Base-by-base conservation (phyloP, 2,888 invertebrate species). In the Epirrhoe tristata region DNA sequence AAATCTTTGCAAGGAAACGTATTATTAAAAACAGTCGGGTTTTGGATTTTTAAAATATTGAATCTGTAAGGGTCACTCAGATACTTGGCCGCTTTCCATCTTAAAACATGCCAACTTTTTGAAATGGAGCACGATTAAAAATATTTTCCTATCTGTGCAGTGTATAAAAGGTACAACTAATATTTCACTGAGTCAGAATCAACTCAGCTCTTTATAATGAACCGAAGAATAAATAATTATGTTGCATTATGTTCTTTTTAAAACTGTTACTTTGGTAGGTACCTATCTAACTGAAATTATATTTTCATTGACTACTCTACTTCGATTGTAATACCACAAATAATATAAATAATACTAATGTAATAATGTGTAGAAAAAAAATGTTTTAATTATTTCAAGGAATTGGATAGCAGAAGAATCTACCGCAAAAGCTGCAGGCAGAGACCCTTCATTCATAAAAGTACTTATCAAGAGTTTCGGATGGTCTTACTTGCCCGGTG, bases 401-500 rank as follows among this genome's bases (percentile, higher is more conserved):
- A 82, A 78, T 69, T 93, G 93, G 93, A 56, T 85, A 4, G 72
- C 78, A 62, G 93, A 86, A 77, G 88, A 90, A 77, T 78, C 72
- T 6, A 71, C 74, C 36, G 90, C 91, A 0, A 87, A 81, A 67
- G 75, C 82, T 6, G 69, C 74, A 10, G 88, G 90, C 2, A 78
- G 77, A 62, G 58, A 81, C 5, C 85, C 92, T 0, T 92, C 90
- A 1, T 81, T 91, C 64, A 72, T 63, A 12, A 88, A 74, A 79
- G 86, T 82, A 14, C 75, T 93, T 5, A 54, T 77, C 6, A 89
- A 72, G 71, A 84, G 89, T 16, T 93, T 91, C 66, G 74, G 83
- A 1, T 86, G 85, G 83, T 84, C 87, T 0, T 93, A 78, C 63
- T 8, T 91, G 17, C 87, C 88, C 4, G 91, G 89, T 32, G 93